Evolutionary conservation across 2,888 invertebrate species (phyloP), one percentile per base, ranked within the genome.

Genomic region (Eupithecia subfuscata): DNA sequence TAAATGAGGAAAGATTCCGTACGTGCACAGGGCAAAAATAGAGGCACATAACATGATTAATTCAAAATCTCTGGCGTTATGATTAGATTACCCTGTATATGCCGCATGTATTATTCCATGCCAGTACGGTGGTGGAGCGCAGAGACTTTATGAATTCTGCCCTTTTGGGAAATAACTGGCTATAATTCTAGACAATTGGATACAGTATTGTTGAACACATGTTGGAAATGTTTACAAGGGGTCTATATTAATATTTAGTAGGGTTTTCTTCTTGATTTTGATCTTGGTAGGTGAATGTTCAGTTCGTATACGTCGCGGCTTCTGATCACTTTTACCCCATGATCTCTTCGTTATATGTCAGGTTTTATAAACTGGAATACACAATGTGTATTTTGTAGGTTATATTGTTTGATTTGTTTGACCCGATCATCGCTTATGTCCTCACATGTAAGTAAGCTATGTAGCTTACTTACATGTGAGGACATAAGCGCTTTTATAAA

Each of bases 31-130:
- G 69, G 76, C 79, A 71, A 74, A 34, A 82, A 78, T 80, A 81
- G 70, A 80, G 73, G 79, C 80, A 71, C 4, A 82, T 85, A 84
- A 85, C 83, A 86, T 87, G 80, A 87, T 87, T 86, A 85, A 86
- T 87, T 87, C 85, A 87, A 84, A 87, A 87, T 85, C 82, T 83
- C 82, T 80, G 81, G 79, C 81, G 79, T 80, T 81, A 79, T 81
- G 80, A 80, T 79, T 78, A 80, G 79, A 78, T 79, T 78, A 77
- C 79, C 56, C 77, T 72, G 79, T 67, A 67, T 75, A 64, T 72
- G 67, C 75, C 73, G 56, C 78, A 81, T 81, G 78, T 80, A 78
- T 81, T 80, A 81, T 80, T 80, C 78, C 64, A 71, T 74, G 65
- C 75, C 65, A 60, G 74, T 70, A 64, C 75, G 56, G 71, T 78